Conservation (phyloP, 2,888 invertebrate species). For the Tanytarsus gracilentus region DNA sequence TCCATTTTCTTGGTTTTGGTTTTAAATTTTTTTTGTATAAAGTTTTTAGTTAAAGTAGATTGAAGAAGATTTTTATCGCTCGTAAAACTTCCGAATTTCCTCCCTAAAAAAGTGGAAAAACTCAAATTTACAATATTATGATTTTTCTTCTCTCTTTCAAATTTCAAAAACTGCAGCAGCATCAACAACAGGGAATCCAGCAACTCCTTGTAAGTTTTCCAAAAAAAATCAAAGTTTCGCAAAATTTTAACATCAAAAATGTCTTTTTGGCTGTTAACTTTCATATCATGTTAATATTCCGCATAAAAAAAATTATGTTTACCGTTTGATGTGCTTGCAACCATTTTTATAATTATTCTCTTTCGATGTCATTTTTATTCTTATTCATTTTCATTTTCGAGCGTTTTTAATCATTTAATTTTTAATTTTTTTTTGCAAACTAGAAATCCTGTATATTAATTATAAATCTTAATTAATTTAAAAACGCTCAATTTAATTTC, state of each 20-base stretch:
- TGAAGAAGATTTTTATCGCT: too few species aligned
- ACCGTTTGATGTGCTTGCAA: conserved; percentile 22
- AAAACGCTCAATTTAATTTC: too few species aligned
- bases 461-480: too few species aligned
- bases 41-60: not conserved
- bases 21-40: conserved; percentile 1
- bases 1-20: not conserved
- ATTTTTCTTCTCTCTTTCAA: conserved; percentile 25
- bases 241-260: conserved; percentile 6
- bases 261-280: not conserved
- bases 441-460: not conserved
- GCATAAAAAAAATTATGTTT: not conserved
- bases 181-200: conserved; percentile 85
- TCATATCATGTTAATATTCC: not conserved
- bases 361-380: conserved; percentile 2
- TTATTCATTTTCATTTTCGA: conserved; percentile 3
- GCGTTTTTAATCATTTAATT: not conserved
- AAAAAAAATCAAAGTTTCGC: conserved; percentile 31
- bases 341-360: not conserved
- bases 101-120: not conserved
- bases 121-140: conserved; percentile 1
- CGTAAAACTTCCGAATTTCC: too few species aligned
- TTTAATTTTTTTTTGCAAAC: not conserved
- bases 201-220: conserved; percentile 79
- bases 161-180: conserved; percentile 57